Conservation (phyloP, 2,113 vertebrate genomes). For the Leucosticte australis region DNA sequence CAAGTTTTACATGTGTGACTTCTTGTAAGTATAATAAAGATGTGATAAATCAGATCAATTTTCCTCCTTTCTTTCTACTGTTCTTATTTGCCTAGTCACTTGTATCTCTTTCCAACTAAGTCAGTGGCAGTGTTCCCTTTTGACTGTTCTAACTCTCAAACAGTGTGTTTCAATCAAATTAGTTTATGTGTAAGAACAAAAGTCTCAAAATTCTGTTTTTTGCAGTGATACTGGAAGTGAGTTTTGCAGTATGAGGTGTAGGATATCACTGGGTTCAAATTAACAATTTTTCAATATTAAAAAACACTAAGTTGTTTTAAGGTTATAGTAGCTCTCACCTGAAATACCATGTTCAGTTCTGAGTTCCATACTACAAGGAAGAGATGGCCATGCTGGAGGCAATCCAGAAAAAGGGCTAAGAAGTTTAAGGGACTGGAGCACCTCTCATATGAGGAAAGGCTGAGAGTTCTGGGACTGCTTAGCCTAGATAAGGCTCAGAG, state of each 20-base stretch:
- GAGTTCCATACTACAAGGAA: background rate
- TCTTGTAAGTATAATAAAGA: background rate
- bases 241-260: background rate
- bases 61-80: background rate
- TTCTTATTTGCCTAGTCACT: background rate
- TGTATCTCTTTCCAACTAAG: background rate
- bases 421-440: background rate
- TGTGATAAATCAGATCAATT: background rate
- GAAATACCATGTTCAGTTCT: background rate
- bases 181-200: background rate
- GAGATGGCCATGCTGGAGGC: accelerated
- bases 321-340: background rate
- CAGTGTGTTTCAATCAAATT: background rate
- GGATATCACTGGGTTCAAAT: background rate
- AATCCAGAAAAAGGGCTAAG: background rate
- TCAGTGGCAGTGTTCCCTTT: background rate
- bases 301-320: background rate
- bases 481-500: background rate
- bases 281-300: background rate
- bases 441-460: background rate
- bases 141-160: background rate
- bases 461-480: background rate
- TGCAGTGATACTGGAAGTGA: background rate
- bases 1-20: background rate
- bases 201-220: background rate